phyloP scores from a whole-genome alignment of 2,888 invertebrate genomes.

The Psylliodes chrysocephalus region DNA sequence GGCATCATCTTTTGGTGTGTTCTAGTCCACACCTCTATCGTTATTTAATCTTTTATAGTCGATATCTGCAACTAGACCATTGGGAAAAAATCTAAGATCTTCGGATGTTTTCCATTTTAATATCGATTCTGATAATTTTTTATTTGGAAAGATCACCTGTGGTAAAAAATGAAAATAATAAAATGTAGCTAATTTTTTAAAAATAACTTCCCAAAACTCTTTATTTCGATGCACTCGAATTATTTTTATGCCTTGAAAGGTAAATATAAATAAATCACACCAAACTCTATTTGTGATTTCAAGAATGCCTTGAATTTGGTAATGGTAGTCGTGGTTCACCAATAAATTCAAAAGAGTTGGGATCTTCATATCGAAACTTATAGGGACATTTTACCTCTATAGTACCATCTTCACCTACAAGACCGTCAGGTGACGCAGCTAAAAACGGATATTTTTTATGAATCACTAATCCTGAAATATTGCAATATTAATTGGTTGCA shows the following conservation, averaged over 20 bases:
- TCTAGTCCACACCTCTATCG: not conserved
- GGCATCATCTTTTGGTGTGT: too few relatives aligned
- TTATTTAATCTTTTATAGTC: conserved; percentile 16
- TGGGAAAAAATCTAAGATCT: not conserved
- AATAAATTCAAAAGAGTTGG: conserved; percentile 14
- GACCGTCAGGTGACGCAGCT: conserved; percentile 30
- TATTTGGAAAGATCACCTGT: not conserved
- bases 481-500: not conserved
- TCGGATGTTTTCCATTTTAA: not conserved
- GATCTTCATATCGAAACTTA: conserved; percentile 1
- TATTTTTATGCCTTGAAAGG: conserved; percentile 22
- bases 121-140: not conserved
- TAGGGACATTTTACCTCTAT: conserved; percentile 33
- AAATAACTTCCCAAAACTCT: not conserved
- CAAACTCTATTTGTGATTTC: conserved; percentile 16
- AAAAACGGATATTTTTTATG: conserved; percentile 23
- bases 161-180: not conserved
- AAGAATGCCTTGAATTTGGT: conserved; percentile 25
- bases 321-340: conserved; percentile 5
- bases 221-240: not conserved
- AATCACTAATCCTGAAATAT: conserved; percentile 2
- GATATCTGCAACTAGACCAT: conserved; percentile 16
- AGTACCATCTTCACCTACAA: conserved; percentile 19
- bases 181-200: too few relatives aligned
- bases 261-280: conserved; percentile 21